A percentile compares a stretch with the other conserved stretches of the same genome.
phyloP scores from a whole-genome alignment of 1,140 invertebrate species.

The Hyles euphorbiae region DNA sequence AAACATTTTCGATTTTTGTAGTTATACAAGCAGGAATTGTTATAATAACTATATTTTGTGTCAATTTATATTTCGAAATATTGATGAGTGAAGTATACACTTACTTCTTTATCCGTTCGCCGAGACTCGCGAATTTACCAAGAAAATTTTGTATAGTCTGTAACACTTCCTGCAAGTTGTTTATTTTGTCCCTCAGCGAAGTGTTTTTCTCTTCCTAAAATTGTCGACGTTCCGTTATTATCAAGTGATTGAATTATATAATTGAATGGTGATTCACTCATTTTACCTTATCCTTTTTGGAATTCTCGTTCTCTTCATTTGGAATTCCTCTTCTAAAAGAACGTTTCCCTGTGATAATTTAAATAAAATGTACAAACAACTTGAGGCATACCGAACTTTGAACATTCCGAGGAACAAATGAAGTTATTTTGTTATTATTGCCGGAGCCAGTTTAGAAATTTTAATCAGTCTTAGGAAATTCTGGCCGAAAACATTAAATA shows the following conservation, averaged over 20 bases:
- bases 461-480: not conserved
- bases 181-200: slow-evolving; percentile 51
- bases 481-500: not conserved
- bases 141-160: slow-evolving; percentile 95
- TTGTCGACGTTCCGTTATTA: not conserved
- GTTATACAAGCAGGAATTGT: no score
- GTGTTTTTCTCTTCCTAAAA: slow-evolving; percentile 49
- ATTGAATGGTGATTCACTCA: not conserved
- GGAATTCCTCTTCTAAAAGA: slow-evolving; percentile 12
- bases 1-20: no score
- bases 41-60: no score
- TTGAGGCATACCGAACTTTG: not conserved
- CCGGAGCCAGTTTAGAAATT: no score
- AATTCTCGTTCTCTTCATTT: slow-evolving; percentile 10
- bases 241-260: no score
- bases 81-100: slow-evolving; percentile 26
- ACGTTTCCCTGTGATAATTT: slow-evolving; percentile 21
- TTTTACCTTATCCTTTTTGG: slow-evolving; percentile 40
- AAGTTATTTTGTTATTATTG: no score
- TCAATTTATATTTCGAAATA: no score
- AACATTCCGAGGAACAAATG: no score
- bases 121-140: slow-evolving; percentile 91
- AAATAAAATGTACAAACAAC: slow-evolving; percentile 3
- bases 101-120: slow-evolving; percentile 95
- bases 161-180: slow-evolving; percentile 90